Evolutionary conservation across 30 jellyfish, hydroid and myxozoan genomes (phyloP).

Genomic region (Cassiopea andromeda): DNA sequence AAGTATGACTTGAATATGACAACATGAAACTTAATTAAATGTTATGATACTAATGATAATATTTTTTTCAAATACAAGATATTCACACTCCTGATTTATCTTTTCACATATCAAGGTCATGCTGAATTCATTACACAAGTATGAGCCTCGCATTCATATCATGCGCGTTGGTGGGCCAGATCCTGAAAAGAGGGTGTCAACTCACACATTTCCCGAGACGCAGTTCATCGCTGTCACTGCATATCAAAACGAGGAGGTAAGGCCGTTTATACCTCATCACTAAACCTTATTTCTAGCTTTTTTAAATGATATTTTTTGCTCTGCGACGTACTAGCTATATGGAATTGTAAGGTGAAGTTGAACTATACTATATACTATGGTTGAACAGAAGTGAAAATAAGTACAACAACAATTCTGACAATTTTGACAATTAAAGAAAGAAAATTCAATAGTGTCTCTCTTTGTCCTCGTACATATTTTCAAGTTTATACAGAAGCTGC

Average conservation of each 20-base stretch:
- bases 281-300: neutral
- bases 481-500: too few relatives aligned
- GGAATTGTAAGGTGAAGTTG: too few relatives aligned
- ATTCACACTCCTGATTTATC: neutral
- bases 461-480: too few relatives aligned
- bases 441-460: too few relatives aligned
- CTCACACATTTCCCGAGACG: conserved; percentile 94
- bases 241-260: conserved; percentile 98
- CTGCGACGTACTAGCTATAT: too few relatives aligned
- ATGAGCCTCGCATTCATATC: conserved; percentile 93
- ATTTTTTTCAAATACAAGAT: neutral
- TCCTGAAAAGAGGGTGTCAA: conserved; percentile 81
- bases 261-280: neutral
- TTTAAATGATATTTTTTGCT: too few relatives aligned
- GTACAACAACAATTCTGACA: too few relatives aligned
- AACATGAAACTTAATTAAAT: too few relatives aligned
- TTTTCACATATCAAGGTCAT: conserved; percentile 63
- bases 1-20: too few relatives aligned
- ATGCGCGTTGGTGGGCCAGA: conserved; percentile 93
- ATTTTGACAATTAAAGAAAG: too few relatives aligned
- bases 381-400: too few relatives aligned
- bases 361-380: too few relatives aligned
- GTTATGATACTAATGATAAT: neutral
- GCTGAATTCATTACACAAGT: conserved; percentile 96
- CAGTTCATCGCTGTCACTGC: conserved; percentile 99